These are phyloP conservation scores for Gnatocerus cornutus DNA, from an alignment of 2,888 invertebrate genomes.

Conservation along the genomic window DNA sequence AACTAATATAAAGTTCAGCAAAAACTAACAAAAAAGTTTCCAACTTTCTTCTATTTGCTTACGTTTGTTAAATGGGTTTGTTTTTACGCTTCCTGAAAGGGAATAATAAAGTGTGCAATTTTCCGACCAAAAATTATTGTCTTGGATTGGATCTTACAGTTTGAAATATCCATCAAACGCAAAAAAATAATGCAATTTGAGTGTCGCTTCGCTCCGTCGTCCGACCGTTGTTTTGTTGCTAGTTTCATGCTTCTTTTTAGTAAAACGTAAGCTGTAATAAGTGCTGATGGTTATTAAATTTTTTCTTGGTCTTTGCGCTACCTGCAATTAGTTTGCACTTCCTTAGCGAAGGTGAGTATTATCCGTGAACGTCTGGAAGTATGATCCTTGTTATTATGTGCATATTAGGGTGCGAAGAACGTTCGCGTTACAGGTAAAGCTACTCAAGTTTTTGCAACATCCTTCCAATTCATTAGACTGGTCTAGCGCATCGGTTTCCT, in stretches of 20 bases:
- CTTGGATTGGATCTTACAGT: constrained; percentile 22
- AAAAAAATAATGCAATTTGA: constrained; percentile 15
- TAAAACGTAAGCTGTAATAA: constrained; percentile 20
- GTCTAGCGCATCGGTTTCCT: constrained; percentile 5
- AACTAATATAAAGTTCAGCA: too few relatives aligned
- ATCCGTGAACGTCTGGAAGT: background rate
- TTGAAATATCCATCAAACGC: constrained; percentile 19
- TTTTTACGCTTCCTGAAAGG: background rate
- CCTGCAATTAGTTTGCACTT: constrained; percentile 6
- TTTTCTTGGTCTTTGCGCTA: constrained; percentile 13
- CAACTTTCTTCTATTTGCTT: background rate
- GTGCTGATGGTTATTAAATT: constrained; percentile 30
- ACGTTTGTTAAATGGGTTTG: background rate
- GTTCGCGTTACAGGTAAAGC: constrained; percentile 12
- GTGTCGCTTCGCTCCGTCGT: constrained; percentile 11
- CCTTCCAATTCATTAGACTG: constrained; percentile 15
- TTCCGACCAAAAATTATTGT: constrained; percentile 16
- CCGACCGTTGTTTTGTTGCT: constrained; percentile 10
- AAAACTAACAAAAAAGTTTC: too few relatives aligned
- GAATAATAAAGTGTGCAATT: background rate
- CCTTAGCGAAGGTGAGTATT: background rate
- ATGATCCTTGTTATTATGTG: constrained; percentile 4
- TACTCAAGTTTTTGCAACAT: constrained; percentile 25
- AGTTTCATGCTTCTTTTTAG: constrained; percentile 28
- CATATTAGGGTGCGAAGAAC: constrained; percentile 6